phyloP scores from a whole-genome alignment of 2,888 invertebrate genomes.

The Andrena hattorfiana region DNA sequence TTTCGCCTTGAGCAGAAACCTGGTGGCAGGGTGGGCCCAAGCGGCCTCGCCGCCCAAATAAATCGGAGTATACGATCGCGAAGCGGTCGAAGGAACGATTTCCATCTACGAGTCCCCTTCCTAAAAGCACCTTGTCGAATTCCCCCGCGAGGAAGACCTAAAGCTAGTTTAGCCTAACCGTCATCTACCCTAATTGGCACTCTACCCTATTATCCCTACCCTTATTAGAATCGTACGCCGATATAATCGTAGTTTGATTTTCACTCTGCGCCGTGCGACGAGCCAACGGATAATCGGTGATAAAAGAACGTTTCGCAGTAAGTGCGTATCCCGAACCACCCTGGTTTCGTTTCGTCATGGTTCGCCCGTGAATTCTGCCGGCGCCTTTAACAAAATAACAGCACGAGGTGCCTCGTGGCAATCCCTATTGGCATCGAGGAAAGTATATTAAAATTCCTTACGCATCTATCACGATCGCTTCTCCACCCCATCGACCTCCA shows the following conservation, averaged over 20 bases:
- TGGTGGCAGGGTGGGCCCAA: conserved; percentile 31
- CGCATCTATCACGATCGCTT: conserved; percentile 11
- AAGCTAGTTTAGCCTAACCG: conserved; percentile 37
- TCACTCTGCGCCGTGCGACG: background rate
- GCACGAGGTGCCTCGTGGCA: conserved; percentile 43
- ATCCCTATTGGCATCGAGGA: conserved; percentile 57
- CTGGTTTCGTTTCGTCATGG: conserved; percentile 53
- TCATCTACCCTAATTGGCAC: conserved; percentile 68
- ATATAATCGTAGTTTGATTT: conserved; percentile 6
- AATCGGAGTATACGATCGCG: conserved; percentile 10
- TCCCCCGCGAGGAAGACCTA: conserved; percentile 39
- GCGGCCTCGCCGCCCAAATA: conserved; percentile 24
- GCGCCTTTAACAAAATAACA: conserved; percentile 54
- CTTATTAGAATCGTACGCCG: conserved; percentile 41
- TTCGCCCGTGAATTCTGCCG: conserved; percentile 12
- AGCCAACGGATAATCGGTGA: conserved; percentile 33
- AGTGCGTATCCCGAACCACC: conserved; percentile 80
- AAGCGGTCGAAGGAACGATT: conserved; percentile 5
- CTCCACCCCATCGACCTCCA: background rate
- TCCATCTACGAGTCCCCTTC: background rate
- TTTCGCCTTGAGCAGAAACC: conserved; percentile 43
- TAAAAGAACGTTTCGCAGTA: conserved; percentile 35
- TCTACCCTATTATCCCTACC: conserved; percentile 53
- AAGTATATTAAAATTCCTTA: conserved; percentile 48
- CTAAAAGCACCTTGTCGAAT: conserved; percentile 39